Evolutionary conservation across 1,140 invertebrate genomes (phyloP), one percentile per base, ranked within the genome.

Genomic region (Theocolax elegans): DNA sequence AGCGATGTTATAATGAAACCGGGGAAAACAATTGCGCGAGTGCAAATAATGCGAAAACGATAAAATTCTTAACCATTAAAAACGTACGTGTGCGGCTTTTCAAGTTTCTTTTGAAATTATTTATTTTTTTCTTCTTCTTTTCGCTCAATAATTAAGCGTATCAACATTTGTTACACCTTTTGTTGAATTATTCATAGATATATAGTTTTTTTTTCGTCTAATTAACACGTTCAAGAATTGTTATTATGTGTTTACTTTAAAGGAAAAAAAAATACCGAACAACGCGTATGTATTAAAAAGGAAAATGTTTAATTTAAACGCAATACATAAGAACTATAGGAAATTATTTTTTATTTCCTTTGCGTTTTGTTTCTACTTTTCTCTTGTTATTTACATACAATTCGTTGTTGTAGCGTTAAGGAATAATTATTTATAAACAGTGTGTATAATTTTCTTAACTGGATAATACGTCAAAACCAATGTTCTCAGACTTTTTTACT

Each of bases 1-100:
- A 46, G 42, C 42, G 6, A 10, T 35, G 31, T 4, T 35, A 35
- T 4, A 4, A 35, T 10, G 31, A 6, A 6, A 10, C 21, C 2
- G 17, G 9, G 23, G 54, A n/a, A n/a, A n/a, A 58, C 54, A 58
- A 58, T 58, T 38, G 54, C 21, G 29, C 53, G 9, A 19, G 53
- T 17, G 15, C 10, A 58, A 58, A 58, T 58, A 58, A 58, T 58
- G 54, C 54, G 31, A 58, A 58, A 58, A 40, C 54, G 54, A 58
- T 58, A 58, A 58, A 58, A 35, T 40, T 42, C 54, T 31, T 56
- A 29, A 15, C 3, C 49, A 25, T 40, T 21, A 27, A 58, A 38
- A 58, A 58, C 40, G 38, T 40, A 58, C 31, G 54, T n/a, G n/a
- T 35, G 31, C 35, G 35, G 31, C 6, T 35, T 21, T 58, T 58